phyloP scores from a whole-genome alignment of 2,797 vertebrate species.

The Coilia nasus region DNA sequence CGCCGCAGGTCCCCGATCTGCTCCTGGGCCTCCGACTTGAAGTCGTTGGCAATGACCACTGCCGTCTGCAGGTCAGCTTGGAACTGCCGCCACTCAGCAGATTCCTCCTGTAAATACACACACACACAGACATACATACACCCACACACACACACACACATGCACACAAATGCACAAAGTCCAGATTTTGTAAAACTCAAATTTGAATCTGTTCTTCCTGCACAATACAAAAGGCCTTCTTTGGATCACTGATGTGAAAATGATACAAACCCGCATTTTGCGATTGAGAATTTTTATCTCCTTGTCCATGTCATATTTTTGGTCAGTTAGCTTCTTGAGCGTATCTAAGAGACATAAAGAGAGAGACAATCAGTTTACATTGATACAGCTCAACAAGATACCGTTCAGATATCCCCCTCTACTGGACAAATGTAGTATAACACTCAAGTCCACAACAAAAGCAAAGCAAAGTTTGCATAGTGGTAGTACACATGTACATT shows the following conservation, averaged over 20 bases:
- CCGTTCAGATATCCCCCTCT: neutral
- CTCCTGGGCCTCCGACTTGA: conserved; percentile 86
- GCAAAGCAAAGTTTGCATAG: too few species aligned
- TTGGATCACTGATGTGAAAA: neutral
- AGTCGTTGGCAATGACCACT: conserved; percentile 86
- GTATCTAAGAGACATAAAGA: conserved; percentile 66
- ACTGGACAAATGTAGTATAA: neutral
- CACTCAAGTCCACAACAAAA: too few species aligned
- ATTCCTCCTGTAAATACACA: conserved; percentile 75
- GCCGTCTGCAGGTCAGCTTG: conserved; percentile 88
- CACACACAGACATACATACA: neutral
- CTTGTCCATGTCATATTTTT: conserved; percentile 87
- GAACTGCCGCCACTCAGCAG: conserved; percentile 86
- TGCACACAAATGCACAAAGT: neutral
- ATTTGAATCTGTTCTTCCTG: neutral
- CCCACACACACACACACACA: too few species aligned
- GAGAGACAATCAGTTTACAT: neutral
- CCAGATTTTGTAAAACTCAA: neutral
- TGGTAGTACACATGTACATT: too few species aligned
- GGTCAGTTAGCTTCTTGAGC: conserved; percentile 86
- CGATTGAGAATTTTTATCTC: conserved; percentile 86
- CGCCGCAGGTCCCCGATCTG: conserved; percentile 84
- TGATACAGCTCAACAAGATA: neutral
- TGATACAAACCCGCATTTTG: conserved; percentile 71
- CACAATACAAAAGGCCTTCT: neutral